Percentiles rank a stretch among this genome's conserved stretches.
Conservation (phyloP, 2,888 invertebrate genomes). For the Agrenia bidenticulata region DNA sequence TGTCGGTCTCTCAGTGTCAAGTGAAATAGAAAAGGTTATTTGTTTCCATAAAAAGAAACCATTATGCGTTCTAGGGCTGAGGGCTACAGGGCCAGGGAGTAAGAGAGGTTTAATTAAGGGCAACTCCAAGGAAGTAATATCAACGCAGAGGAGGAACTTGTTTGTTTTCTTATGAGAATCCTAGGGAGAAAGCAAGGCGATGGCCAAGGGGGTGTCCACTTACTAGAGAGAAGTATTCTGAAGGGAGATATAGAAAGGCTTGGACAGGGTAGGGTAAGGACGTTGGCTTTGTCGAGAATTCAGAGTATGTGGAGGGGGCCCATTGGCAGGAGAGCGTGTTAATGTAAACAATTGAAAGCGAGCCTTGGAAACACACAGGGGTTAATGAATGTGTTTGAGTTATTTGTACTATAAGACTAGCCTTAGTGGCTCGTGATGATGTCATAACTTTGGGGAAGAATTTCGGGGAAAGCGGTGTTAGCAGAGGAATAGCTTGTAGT, state of each 20-base stretch:
- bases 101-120: conserved; percentile 18
- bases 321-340: background rate
- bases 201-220: no score
- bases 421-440: no score
- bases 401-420: no score
- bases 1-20: conserved; percentile 9
- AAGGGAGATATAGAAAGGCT: no score
- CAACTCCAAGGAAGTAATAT: conserved; percentile 13
- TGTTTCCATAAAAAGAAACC: conserved; percentile 19
- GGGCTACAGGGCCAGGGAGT: no score
- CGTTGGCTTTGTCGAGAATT: no score
- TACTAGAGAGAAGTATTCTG: no score
- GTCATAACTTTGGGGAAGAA: no score
- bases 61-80: conserved; percentile 11
- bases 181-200: background rate
- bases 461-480: no score
- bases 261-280: no score
- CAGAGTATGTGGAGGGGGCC: no score
- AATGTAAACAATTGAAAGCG: conserved; percentile 7
- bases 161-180: conserved; percentile 6
- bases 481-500: no score
- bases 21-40: conserved; percentile 15
- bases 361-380: background rate
- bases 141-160: background rate
- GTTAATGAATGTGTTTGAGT: conserved; percentile 6